Evolutionary conservation across 2,888 invertebrate genomes (phyloP), one percentile per base, ranked within the genome.

Genomic region (Ichneumoninae sp.): DNA sequence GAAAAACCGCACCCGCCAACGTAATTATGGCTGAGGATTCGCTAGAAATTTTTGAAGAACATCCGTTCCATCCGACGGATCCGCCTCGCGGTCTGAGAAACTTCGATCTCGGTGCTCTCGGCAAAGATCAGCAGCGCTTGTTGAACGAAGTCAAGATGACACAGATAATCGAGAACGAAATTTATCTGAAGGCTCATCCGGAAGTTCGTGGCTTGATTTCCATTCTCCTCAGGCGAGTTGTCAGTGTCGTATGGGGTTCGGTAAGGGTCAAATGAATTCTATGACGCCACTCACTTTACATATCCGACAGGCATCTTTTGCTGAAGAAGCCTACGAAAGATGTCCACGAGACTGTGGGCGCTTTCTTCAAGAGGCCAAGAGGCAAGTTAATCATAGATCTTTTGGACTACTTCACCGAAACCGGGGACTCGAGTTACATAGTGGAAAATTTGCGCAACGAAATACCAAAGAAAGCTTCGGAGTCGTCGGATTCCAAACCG

Each of bases 101-200:
- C 83, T 90, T 89, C 47, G 91, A 91, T 70, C 57, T 90, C n/a
- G 90, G 89, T 8, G 74, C 87, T 30, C 81, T 91, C 33, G 79
- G 65, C 47, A 85, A 66, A 50, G 33, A 82, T 52, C 91, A 90
- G 71, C 89, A 88, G 33, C 73, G 44, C 6, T 50, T n/a, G 13
- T 81, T 91, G n/a, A 89, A 89, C 70, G 33, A 66, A 44, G 83
- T 87, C 65, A 91, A 89, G 82, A 71, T 79, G 60, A 74, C 16
- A 8, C 87, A 79, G 19, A 85, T 87, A 75, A 83, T 66, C 6
- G 87, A 89, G 33, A 91, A 90, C 65, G 89, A 91, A 73, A 85
- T 88, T 36, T 91, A 91, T 81, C 74, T 91, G n/a, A 83, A 81
- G 8, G 75, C 75, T 10, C 91, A 91, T 87, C 90, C 91, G 36